Conservation (phyloP, 2,888 invertebrate genomes). For the Embidobia sp. region DNA sequence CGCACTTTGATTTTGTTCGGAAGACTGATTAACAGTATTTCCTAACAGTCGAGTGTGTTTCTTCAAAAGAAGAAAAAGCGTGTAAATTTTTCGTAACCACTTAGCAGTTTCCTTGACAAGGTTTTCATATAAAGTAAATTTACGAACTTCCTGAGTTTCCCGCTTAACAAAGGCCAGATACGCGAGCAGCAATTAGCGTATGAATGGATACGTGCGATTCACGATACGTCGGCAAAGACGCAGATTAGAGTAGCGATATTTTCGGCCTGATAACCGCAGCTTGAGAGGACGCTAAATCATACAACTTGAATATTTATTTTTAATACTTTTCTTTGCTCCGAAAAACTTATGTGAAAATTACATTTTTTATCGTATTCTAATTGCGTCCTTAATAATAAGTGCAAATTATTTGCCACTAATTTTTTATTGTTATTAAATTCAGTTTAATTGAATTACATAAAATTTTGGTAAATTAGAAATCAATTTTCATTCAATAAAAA, state of each 20-base stretch:
- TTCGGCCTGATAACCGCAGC: conserved; percentile 72
- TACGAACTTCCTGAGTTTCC: conserved; percentile 61
- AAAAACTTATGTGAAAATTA: conserved; percentile 42
- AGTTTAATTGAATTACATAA: neutral
- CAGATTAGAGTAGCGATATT: conserved; percentile 70
- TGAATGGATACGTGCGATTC: conserved; percentile 79
- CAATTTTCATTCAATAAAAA: too few species aligned
- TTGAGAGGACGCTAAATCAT: conserved; percentile 73
- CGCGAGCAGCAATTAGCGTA: conserved; percentile 76
- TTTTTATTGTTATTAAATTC: conserved; percentile 5
- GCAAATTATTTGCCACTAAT: conserved; percentile 15
- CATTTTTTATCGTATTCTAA: conserved; percentile 44
- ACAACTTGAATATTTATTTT: conserved; percentile 54
- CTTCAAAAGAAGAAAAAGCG: conserved; percentile 11
- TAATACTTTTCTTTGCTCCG: conserved; percentile 8
- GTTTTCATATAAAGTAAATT: conserved; percentile 55
- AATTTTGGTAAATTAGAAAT: too few species aligned
- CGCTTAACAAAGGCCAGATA: conserved; percentile 68
- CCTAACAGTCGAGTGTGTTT: too few species aligned
- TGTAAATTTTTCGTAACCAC: conserved; percentile 38
- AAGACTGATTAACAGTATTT: too few species aligned
- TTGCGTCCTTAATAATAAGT: conserved; percentile 13
- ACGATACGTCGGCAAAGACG: conserved; percentile 67
- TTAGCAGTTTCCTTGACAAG: conserved; percentile 45
- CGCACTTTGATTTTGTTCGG: too few species aligned